Percentiles rank a stretch among this genome's conserved stretches.
Conservation (phyloP, 1,140 invertebrate species). For the Drosophila subpulchrella region DNA sequence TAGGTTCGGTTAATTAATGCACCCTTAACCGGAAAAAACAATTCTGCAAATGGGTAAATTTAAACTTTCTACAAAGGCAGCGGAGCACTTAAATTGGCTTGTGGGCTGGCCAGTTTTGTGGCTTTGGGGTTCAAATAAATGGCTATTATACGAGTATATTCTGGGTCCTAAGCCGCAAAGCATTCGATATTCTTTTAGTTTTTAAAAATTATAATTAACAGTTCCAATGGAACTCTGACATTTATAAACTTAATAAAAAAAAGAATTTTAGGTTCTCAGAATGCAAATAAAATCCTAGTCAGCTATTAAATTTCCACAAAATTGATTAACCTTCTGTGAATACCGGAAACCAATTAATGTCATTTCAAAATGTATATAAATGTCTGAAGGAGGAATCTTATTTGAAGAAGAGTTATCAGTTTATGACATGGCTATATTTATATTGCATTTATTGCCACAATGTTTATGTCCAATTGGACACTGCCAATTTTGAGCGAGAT, state of each 20-base stretch:
- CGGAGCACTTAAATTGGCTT: slow-evolving; percentile 27
- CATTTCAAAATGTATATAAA: neutral
- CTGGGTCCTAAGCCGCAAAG: neutral
- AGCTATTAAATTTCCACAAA: too few relatives aligned
- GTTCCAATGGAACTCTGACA: too few relatives aligned
- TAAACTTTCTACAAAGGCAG: slow-evolving; percentile 45
- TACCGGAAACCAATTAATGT: neutral
- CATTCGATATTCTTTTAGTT: neutral
- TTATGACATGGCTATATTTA: neutral
- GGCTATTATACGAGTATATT: neutral
- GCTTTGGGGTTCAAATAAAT: neutral
- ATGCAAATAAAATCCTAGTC: too few relatives aligned
- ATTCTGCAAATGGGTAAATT: slow-evolving; percentile 40
- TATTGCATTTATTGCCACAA: neutral
- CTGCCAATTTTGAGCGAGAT: neutral
- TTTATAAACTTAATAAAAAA: too few relatives aligned
- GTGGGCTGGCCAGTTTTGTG: slow-evolving; percentile 37
- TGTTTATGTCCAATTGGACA: neutral
- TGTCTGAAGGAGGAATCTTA: neutral
- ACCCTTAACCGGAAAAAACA: slow-evolving; percentile 44
- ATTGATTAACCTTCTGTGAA: too few relatives aligned
- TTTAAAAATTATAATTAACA: neutral
- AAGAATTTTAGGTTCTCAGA: too few relatives aligned
- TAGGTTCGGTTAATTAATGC: slow-evolving; percentile 74
- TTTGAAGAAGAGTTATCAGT: neutral